Evolutionary conservation across 2,113 vertebrate species (phyloP), one percentile per base, ranked within the genome.

Genomic region (Grammomys dolichurus): DNA sequence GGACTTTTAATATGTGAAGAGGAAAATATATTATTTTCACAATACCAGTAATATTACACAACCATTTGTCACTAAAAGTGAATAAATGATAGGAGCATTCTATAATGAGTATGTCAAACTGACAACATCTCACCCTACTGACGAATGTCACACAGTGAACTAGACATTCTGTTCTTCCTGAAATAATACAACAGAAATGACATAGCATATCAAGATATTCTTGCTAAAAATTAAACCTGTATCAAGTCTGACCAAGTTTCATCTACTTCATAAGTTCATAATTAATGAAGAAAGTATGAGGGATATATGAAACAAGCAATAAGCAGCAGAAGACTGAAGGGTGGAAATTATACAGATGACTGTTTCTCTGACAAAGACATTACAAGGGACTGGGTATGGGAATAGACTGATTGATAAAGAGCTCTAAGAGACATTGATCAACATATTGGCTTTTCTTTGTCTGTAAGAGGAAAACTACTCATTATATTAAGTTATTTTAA

Each of bases 161-260:
- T 13, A 93, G 48, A 87, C 28, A 86, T 69, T 94, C 40, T 81
- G 26, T 48, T 89, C 48, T 24, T 86, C 73, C 51, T 65, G 33
- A n/a, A 31, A 20, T 43, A n/a, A 95, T 60, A 84, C 19, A 90
- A 90, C 0, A 92, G 4, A 14, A 95, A 88, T 70, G 75, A 94
- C 16, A 95, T 1, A 60, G 7, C 22, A 46, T 17, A 93, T 40
- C 6, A 93, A 94, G 90, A 90, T 76, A 93, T 60, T 56, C 31
- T 48, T 95, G 90, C 11, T 89, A 89, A 95, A 95, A 92, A 60
- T 69, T 84, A 93, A 94, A 81, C n/a, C 28, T 31, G 2, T 80
- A 94, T 87, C 67, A 69, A 36, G 67, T 69, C 22, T 73, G 67
- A 87, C 82, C 46, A 89, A 92, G 24, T 31, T 2, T 93, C 69